Evolutionary conservation across 1,140 invertebrate species (phyloP).

Genomic region (Drosophila simulans): DNA sequence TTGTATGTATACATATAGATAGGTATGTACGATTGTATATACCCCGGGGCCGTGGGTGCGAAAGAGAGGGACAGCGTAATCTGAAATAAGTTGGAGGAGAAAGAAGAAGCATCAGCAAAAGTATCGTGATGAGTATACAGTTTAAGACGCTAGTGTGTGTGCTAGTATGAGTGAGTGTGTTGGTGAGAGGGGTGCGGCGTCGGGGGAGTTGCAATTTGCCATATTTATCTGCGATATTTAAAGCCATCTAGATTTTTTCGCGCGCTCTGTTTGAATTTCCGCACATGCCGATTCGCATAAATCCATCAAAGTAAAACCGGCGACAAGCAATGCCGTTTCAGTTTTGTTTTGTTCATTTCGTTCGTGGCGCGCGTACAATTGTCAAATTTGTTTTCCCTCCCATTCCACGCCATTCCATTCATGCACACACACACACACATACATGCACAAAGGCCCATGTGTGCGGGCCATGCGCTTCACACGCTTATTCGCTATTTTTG

Average conservation of each 20-base stretch:
- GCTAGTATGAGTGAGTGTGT: constrained; percentile 5
- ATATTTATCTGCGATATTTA: constrained; percentile 18
- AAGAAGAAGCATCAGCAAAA: constrained; percentile 79
- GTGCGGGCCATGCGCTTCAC: constrained; percentile 59
- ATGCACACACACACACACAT: constrained; percentile 49
- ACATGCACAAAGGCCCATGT: constrained; percentile 25
- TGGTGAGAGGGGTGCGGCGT: constrained; percentile 18
- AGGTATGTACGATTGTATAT: constrained; percentile 49
- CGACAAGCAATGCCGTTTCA: constrained; percentile 79
- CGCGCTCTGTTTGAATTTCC: constrained; percentile 64
- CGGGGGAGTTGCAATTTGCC: constrained; percentile 38
- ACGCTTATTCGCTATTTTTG: constrained; percentile 73
- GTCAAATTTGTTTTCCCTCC: constrained; percentile 80
- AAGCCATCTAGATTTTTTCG: constrained; percentile 33
- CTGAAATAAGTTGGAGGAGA: constrained; percentile 78
- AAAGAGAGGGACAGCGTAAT: constrained; percentile 72
- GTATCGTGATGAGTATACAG: constrained; percentile 79
- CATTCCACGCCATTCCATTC: constrained; percentile 63
- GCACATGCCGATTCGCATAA: constrained; percentile 56
- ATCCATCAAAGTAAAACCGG: constrained; percentile 71
- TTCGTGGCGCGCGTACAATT: constrained; percentile 82
- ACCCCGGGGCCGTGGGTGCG: constrained; percentile 48
- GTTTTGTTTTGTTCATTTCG: constrained; percentile 82
- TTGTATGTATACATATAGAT: constrained; percentile 48
- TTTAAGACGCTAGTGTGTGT: constrained; percentile 60